Evolutionary conservation across 2,888 invertebrate genomes (phyloP).

Genomic region (Galerucella nymphaeae): DNA sequence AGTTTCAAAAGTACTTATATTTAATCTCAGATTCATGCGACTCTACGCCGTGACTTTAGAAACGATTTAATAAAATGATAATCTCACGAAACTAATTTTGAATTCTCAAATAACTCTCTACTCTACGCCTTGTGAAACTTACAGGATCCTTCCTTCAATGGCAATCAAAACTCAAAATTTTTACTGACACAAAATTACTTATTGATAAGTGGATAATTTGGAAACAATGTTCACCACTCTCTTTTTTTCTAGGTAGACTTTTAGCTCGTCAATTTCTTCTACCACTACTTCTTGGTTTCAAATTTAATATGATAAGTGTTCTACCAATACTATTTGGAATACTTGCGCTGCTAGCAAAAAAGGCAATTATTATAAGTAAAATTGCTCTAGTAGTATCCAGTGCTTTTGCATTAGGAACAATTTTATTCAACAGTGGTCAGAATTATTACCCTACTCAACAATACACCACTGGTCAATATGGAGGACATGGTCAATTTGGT

Average conservation of each 20-base stretch:
- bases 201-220: no score
- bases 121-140: no score
- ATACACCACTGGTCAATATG: conserved; percentile 35
- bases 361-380: conserved; percentile 81
- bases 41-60: no score
- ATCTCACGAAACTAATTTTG: no score
- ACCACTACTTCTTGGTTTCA: conserved; percentile 82
- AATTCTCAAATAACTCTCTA: no score
- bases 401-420: conserved; percentile 71
- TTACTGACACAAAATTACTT: no score
- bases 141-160: no score
- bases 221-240: neutral
- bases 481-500: conserved; percentile 38
- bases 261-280: conserved; percentile 79
- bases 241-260: conserved; percentile 73
- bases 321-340: conserved; percentile 79
- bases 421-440: conserved; percentile 54
- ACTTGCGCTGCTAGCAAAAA: conserved; percentile 79
- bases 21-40: no score
- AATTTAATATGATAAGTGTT: conserved; percentile 81
- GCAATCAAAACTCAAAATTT: no score
- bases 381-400: conserved; percentile 78
- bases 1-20: no score
- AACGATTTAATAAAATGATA: no score
- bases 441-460: conserved; percentile 9